These are phyloP conservation scores for Tragelaphus scriptus DNA, from an alignment of 2,113 vertebrate species.

Conservation along the genomic window DNA sequence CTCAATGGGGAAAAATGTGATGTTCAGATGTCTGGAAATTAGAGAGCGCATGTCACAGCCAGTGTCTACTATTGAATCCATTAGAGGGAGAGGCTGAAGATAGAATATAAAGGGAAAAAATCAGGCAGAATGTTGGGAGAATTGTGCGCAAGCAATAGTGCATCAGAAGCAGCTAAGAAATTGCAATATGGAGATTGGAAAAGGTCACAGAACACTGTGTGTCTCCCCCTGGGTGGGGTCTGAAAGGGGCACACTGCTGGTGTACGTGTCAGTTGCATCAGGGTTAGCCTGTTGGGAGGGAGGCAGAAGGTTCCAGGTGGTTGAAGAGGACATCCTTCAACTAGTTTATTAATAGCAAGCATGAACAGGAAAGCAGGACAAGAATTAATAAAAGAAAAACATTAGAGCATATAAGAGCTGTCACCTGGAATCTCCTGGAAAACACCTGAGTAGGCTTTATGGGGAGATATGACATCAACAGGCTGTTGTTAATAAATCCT, in stretches of 20 bases:
- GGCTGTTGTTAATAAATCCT: neutral
- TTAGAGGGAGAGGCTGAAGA: neutral
- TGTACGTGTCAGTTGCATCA: neutral
- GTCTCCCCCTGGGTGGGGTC: neutral
- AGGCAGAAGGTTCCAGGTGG: neutral
- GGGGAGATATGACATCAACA: neutral
- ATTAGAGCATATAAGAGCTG: neutral
- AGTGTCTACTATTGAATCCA: neutral
- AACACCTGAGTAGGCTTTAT: neutral
- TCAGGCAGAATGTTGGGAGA: neutral
- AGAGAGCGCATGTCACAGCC: neutral
- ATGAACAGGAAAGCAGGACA: neutral
- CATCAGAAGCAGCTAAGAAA: neutral
- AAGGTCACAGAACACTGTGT: neutral
- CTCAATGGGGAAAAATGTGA: neutral
- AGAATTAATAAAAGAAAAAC: neutral
- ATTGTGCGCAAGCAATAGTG: neutral
- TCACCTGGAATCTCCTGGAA: neutral
- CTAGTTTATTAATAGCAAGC: neutral
- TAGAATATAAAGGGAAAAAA: neutral
- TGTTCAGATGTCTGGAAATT: neutral
- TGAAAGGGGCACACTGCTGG: too few species aligned
- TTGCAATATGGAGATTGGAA: neutral
- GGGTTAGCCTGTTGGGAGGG: neutral
- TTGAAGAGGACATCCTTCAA: neutral